Conservation (phyloP, 2,888 invertebrate genomes). For the Spodoptera picta region DNA sequence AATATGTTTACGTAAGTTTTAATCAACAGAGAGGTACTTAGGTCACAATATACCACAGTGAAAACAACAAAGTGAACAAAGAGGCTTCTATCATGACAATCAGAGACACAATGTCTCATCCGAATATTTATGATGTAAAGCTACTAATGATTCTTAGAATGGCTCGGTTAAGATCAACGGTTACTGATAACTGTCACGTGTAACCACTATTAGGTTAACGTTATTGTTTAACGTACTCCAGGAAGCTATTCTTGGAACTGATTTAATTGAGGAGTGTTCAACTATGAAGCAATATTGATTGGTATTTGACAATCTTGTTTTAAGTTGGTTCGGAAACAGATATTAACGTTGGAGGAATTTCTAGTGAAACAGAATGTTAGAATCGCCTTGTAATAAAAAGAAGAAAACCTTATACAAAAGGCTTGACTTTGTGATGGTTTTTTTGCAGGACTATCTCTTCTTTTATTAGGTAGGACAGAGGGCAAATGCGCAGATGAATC, state of each 20-base stretch:
- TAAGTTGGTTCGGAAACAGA: too few species aligned
- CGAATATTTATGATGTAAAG: slow-evolving; percentile 20
- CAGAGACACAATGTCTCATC: slow-evolving; percentile 26
- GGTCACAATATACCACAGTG: slow-evolving; percentile 4
- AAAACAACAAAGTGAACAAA: slow-evolving; percentile 22
- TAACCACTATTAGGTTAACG: slow-evolving; percentile 18
- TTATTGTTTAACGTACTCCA: slow-evolving; percentile 22
- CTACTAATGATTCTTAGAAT: slow-evolving; percentile 36
- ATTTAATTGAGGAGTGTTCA: slow-evolving; percentile 9
- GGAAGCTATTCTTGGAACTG: slow-evolving; percentile 30
- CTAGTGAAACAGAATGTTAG: too few species aligned
- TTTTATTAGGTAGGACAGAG: too few species aligned
- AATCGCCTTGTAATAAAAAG: too few species aligned
- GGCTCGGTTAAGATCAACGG: slow-evolving; percentile 17
- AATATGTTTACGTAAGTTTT: slow-evolving; percentile 27
- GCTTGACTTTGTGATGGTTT: too few species aligned
- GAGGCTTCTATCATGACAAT: slow-evolving; percentile 32
- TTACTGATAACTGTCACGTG: slow-evolving; percentile 19
- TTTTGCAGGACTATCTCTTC: too few species aligned
- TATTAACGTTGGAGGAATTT: too few species aligned
- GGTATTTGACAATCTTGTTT: too few species aligned
- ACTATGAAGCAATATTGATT: slow-evolving; percentile 8
- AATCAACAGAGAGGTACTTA: slow-evolving; percentile 10
- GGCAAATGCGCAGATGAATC: too few species aligned
- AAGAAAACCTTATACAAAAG: too few species aligned